Base-by-base conservation (phyloP, 92 coral and sea anemone genomes). In the Muricea muricata region DNA sequence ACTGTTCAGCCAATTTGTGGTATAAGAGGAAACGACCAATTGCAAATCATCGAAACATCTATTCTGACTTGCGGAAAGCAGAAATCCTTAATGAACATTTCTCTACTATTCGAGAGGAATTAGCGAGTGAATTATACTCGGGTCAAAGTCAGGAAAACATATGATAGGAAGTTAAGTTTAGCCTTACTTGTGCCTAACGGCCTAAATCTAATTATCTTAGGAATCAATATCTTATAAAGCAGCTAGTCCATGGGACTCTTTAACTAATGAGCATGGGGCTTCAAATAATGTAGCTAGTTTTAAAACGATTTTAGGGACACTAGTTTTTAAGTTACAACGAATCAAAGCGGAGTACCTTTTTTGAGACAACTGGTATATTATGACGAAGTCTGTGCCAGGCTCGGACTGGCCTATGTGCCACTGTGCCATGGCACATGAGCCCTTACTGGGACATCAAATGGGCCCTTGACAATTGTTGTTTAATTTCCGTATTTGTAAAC, bases 41-140 rank as follows among this genome's bases (percentile, higher is more conserved):
- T n/a, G n/a, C n/a, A n/a, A 45, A 8, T 1, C 15, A 45, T 86
- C 35, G 81, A 26, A 23, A 81, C 75, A 56, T 63, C 54, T n/a
- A n/a, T n/a, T n/a, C n/a, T 21, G 85, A 83, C 45, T 20, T 30
- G 78, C 84, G 41, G 41, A 88, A 73, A 65, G 88, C 91, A 21
- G 76, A 63, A 24, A 61, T 82, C 52, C 67, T 86, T 17, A 79
- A 86, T 42, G 80, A 80, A 28, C 72, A 70, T 81, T 80, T 79
- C 72, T 79, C 81, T 20, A 80, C 71, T 71, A 70, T 86, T 42
- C 81, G 90, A 33, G 85, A 79, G 70, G 65, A 66, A 41, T 70
- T 86, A 12, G 86, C 91, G 18, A 58, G 35, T 32, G 70, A 45
- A 45, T 12, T 45, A 45, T 5, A 45, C 14, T 3, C 15, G 50